These are phyloP conservation scores for Mustela nigripes DNA, from an alignment of 2,113 vertebrate genomes.

Conservation along the genomic window DNA sequence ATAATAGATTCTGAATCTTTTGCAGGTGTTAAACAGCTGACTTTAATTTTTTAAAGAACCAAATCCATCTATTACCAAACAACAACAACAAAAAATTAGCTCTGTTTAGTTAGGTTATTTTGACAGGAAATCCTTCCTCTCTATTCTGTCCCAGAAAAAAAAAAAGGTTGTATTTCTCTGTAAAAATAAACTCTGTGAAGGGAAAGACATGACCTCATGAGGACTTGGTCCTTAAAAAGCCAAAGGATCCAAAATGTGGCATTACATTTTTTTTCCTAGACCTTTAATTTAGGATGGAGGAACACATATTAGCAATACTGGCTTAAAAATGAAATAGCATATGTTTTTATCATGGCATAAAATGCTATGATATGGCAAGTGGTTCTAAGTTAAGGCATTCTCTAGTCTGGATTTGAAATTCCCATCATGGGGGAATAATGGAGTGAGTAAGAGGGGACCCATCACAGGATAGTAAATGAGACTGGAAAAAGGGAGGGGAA, in stretches of 20 bases:
- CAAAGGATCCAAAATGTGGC: slow-evolving; percentile 31
- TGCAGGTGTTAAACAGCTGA: slow-evolving; percentile 73
- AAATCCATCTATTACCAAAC: slow-evolving; percentile 66
- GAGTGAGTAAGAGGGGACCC: background rate
- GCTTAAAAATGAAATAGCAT: slow-evolving; percentile 47
- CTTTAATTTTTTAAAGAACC: slow-evolving; percentile 60
- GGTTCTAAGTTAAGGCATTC: slow-evolving; percentile 54
- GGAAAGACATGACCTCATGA: slow-evolving; percentile 65
- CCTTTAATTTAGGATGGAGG: slow-evolving; percentile 50
- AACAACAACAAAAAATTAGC: background rate
- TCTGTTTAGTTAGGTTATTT: slow-evolving; percentile 57
- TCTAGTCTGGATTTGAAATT: slow-evolving; percentile 36
- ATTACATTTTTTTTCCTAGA: slow-evolving; percentile 27
- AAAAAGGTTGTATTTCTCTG: slow-evolving; percentile 54
- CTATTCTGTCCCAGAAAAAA: slow-evolving; percentile 36
- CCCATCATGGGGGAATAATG: background rate
- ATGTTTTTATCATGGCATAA: slow-evolving; percentile 26
- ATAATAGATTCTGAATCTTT: slow-evolving; percentile 67
- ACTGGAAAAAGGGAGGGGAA: background rate
- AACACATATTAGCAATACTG: slow-evolving; percentile 17
- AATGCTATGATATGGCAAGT: slow-evolving; percentile 12
- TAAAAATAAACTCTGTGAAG: slow-evolving; percentile 74
- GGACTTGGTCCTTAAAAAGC: slow-evolving; percentile 59
- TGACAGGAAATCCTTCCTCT: slow-evolving; percentile 62
- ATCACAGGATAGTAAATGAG: background rate